These are phyloP conservation scores for Lacerta bilineata DNA, from an alignment of 2,797 vertebrate species.

Conservation along the genomic window DNA sequence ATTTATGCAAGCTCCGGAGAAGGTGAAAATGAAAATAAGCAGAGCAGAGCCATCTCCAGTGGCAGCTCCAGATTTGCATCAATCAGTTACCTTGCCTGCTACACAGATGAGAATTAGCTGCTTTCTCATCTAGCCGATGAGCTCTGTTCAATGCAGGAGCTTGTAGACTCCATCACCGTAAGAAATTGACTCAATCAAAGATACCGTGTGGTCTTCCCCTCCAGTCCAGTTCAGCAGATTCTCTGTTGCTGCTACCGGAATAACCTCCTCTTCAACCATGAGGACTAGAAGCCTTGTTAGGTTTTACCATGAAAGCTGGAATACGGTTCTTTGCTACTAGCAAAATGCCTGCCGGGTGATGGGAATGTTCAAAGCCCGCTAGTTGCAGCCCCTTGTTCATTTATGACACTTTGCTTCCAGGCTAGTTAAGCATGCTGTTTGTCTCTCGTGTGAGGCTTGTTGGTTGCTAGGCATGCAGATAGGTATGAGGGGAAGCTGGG, in stretches of 20 bases:
- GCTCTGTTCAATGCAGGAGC: neutral
- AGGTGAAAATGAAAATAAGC: slow-evolving; percentile 30
- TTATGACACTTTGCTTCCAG: neutral
- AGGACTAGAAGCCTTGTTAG: neutral
- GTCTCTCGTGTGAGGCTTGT: too few relatives aligned
- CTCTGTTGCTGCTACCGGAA: neutral
- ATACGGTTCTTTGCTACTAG: neutral
- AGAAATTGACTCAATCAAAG: neutral
- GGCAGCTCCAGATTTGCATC: slow-evolving; percentile 2
- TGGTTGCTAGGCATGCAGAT: neutral
- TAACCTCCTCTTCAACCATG: neutral
- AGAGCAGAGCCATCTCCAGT: neutral
- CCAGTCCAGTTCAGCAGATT: neutral
- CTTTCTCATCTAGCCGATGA: slow-evolving; percentile 1
- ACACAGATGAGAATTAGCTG: neutral
- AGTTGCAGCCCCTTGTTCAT: too few relatives aligned
- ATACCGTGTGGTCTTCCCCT: neutral
- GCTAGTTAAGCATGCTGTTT: neutral
- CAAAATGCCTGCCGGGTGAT: neutral
- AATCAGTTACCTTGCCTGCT: neutral
- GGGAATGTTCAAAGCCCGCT: neutral
- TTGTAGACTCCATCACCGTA: neutral
- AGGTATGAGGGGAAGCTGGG: neutral
- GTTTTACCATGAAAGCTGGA: neutral
- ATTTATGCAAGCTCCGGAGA: slow-evolving; percentile 49